Conservation (phyloP, 2,888 invertebrate species). For the Malachius bipustulatus region DNA sequence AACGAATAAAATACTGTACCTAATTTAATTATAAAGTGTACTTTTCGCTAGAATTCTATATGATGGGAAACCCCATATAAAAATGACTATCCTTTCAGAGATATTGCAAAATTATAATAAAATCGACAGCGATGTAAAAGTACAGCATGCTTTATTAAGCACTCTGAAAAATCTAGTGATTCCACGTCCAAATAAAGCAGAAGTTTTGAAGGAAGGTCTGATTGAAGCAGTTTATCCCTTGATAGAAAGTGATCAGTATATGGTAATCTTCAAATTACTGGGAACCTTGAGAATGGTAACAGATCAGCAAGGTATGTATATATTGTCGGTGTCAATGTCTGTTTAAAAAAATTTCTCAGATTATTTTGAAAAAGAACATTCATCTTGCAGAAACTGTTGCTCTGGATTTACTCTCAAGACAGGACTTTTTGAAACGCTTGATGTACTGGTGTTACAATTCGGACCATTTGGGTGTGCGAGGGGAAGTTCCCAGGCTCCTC, state of each 20-base stretch:
- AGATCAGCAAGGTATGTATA: constrained; percentile 61
- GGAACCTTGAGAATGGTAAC: constrained; percentile 79
- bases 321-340: background rate
- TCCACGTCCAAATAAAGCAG: constrained; percentile 60
- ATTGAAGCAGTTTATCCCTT: constrained; percentile 62
- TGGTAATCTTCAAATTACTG: constrained; percentile 75
- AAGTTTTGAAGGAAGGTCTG: constrained; percentile 59
- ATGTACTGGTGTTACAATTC: constrained; percentile 67
- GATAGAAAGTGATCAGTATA: constrained; percentile 53
- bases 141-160: constrained; percentile 63
- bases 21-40: no score
- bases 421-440: constrained; percentile 51
- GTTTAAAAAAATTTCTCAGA: background rate
- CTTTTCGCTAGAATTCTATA: no score
- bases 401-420: constrained; percentile 48
- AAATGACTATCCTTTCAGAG: constrained; percentile 27
- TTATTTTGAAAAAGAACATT: constrained; percentile 2
- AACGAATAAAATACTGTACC: no score
- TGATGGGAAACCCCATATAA: no score
- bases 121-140: constrained; percentile 47
- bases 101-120: constrained; percentile 44
- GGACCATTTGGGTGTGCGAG: constrained; percentile 74
- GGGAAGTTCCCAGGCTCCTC: constrained; percentile 65
- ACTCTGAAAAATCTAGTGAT: constrained; percentile 68
- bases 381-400: constrained; percentile 53